Percentiles rank a stretch among this genome's conserved stretches.
Evolutionary conservation across 2,888 invertebrate species (phyloP).

Genomic region (Tipula vernalis): DNA sequence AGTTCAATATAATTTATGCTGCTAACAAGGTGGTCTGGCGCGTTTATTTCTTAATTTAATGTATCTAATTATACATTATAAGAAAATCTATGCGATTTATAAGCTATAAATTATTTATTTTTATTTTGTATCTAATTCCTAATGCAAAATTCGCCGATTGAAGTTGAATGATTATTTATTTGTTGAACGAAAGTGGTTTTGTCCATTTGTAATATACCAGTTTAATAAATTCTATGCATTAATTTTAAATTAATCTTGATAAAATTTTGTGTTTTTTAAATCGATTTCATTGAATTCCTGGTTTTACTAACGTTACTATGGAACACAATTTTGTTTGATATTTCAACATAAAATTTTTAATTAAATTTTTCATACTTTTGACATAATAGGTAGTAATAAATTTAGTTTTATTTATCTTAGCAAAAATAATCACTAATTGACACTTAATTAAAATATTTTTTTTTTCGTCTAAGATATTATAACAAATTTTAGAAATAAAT

Average conservation of each 20-base stretch:
- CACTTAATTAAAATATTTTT: background rate
- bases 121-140: background rate
- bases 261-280: too few species aligned
- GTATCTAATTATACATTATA: background rate
- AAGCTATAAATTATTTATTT: background rate
- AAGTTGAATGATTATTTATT: background rate
- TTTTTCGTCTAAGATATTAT: background rate
- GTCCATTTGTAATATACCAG: background rate
- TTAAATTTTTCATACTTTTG: background rate
- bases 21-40: background rate
- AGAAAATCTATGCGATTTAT: background rate
- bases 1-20: background rate
- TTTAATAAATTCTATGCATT: background rate
- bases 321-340: background rate
- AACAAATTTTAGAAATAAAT: background rate
- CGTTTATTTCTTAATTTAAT: background rate
- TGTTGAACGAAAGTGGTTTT: background rate
- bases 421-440: background rate
- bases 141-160: background rate
- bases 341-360: background rate
- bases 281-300: background rate
- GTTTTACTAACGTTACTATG: background rate
- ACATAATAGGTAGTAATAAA: background rate
- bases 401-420: background rate
- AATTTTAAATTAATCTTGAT: background rate